Percentiles rank a stretch among this genome's conserved stretches.
phyloP scores from a whole-genome alignment of 2,888 invertebrate genomes.

The Hypena proboscidalis region DNA sequence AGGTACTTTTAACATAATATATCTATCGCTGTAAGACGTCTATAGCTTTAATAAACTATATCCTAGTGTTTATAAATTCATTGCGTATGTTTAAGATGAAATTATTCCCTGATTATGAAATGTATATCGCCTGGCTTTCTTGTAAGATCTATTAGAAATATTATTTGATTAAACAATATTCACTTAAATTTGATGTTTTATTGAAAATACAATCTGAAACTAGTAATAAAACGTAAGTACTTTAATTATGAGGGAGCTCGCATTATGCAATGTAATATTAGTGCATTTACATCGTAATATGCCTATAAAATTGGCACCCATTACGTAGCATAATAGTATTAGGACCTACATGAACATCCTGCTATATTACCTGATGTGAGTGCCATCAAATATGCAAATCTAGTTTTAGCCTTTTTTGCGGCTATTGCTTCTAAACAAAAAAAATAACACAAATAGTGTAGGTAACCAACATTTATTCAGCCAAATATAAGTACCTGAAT shows the following conservation, averaged over 20 bases:
- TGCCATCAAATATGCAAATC: no score
- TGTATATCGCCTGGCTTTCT: conserved; percentile 64
- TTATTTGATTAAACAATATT: conserved; percentile 61
- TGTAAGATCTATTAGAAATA: conserved; percentile 65
- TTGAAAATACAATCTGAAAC: conserved; percentile 1
- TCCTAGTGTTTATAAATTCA: conserved; percentile 41
- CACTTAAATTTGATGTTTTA: conserved; percentile 21
- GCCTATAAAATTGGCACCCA: no score
- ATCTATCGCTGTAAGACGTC: conserved; percentile 57
- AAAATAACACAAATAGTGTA: no score
- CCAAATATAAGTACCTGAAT: no score
- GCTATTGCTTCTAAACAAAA: no score
- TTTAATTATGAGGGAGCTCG: no score
- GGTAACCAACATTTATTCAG: no score
- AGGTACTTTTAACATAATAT: conserved; percentile 37
- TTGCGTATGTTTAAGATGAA: conserved; percentile 40
- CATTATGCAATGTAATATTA: not conserved
- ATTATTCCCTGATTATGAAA: conserved; percentile 43
- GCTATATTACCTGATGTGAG: no score
- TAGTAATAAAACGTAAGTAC: not conserved
- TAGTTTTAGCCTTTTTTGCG: no score
- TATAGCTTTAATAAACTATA: conserved; percentile 57
- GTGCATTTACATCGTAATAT: no score
- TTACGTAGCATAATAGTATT: no score
- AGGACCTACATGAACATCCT: no score